Evolutionary conservation across 2,113 vertebrate species (phyloP), one percentile per base, ranked within the genome.

Genomic region (Rhegmatorhina hoffmannsi): DNA sequence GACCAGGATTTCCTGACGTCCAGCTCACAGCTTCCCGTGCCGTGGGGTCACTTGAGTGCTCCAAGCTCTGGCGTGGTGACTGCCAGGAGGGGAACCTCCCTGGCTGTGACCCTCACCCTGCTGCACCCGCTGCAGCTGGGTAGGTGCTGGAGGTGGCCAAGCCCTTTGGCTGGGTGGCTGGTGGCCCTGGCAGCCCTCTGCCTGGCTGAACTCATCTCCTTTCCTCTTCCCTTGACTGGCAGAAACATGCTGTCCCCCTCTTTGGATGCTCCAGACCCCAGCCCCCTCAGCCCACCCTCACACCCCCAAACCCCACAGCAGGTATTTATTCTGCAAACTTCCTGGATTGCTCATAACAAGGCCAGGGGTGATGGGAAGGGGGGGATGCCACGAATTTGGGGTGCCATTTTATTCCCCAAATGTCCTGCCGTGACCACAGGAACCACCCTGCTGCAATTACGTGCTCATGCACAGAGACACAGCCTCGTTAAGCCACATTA

Each of bases 1-100:
- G n/a, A 76, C 24, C 84, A 89, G 93, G 90, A 92, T 92, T 94
- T 95, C 95, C 95, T 94, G 92, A 92, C 7, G 5, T 69, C 74
- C 84, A 87, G 85, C 80, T 91, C 2, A 0, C 2, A 4, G 86
- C 19, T 94, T 94, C 92, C 94, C 0, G 31, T 94, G 91, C 70
- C 1, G 1, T 2, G 34, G 74, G 91, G 84, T 94, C 95, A 91
- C 43, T 38, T 0, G 17, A 92, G 75, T 84, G 76, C 83, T 94
- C 73, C 0, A 0, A 64, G 70, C 85, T 56, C 40, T 0, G 0
- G 38, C 0, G 0, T 1, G 4, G n/a, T 58, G 62, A 19, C 43
- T 49, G 72, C 66, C 40, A 50, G 47, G 50, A 70, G 29, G 49
- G 63, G 63, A 58, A 84, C 53, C 73, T 17, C 73, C 53, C 0